A percentile compares a stretch with the other conserved stretches of the same genome.
These are phyloP conservation scores for Dolichopus griseipennis DNA, from an alignment of 2,888 invertebrate species.

Conservation along the genomic window DNA sequence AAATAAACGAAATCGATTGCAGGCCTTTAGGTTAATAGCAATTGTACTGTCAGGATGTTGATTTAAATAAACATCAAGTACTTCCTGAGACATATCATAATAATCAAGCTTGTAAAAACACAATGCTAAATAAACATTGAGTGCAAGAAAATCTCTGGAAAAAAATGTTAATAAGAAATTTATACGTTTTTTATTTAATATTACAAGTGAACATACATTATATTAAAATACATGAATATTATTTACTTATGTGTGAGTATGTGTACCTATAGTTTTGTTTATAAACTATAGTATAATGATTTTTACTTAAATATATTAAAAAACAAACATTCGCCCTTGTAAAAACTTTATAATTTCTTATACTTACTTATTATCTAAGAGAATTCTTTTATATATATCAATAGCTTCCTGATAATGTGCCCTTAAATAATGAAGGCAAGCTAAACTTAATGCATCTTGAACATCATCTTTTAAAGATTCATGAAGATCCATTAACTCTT, in stretches of 20 bases:
- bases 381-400: slow-evolving; percentile 90
- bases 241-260: too few species aligned
- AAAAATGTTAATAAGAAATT: slow-evolving; percentile 3
- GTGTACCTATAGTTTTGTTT: too few species aligned
- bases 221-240: too few species aligned
- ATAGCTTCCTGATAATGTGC: slow-evolving; percentile 98
- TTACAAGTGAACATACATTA: too few species aligned
- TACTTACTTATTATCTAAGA: slow-evolving; percentile 77
- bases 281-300: too few species aligned
- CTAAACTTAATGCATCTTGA: slow-evolving; percentile 91
- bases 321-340: too few species aligned
- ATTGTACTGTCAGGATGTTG: slow-evolving; percentile 89
- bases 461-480: slow-evolving; percentile 76
- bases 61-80: slow-evolving; percentile 85
- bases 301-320: too few species aligned
- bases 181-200: too few species aligned
- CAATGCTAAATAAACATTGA: slow-evolving; percentile 94
- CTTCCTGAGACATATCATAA: slow-evolving; percentile 96
- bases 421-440: slow-evolving; percentile 90
- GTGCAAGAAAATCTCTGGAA: slow-evolving; percentile 76
- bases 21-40: slow-evolving; percentile 85
- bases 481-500: slow-evolving; percentile 72
- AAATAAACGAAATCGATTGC: slow-evolving; percentile 68
- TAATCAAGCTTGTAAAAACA: slow-evolving; percentile 98
- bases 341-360: neutral